Conservation (phyloP, 2,797 vertebrate genomes). For the Limosa lapponica region DNA sequence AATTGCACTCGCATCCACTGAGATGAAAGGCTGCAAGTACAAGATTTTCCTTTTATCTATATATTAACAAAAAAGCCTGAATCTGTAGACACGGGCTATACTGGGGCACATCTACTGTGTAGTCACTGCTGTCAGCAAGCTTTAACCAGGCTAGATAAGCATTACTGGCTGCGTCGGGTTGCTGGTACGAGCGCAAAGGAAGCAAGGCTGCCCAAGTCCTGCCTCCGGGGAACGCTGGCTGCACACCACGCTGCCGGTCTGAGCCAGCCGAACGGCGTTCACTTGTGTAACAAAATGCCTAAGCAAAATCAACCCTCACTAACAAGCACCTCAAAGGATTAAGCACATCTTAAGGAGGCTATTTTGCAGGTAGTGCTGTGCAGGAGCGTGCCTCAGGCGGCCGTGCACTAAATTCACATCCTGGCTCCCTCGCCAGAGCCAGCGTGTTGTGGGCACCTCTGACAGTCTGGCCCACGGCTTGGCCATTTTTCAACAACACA, state of each 20-base stretch:
- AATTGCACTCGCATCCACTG: slow-evolving; percentile 37
- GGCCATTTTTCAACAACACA: background rate
- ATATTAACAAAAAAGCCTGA: slow-evolving; percentile 50
- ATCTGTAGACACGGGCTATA: slow-evolving; percentile 19
- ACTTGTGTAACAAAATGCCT: slow-evolving; percentile 7
- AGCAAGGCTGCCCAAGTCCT: background rate
- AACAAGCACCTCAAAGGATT: slow-evolving; percentile 47
- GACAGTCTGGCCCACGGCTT: background rate
- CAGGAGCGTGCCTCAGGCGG: background rate
- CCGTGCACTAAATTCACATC: background rate
- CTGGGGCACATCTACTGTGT: background rate
- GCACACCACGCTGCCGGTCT: background rate
- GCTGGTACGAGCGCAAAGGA: background rate
- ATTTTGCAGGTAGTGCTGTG: background rate
- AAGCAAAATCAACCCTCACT: slow-evolving; percentile 13
- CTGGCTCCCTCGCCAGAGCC: background rate
- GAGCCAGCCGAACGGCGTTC: background rate
- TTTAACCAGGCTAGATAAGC: slow-evolving; percentile 14
- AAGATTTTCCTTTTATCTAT: slow-evolving; percentile 65
- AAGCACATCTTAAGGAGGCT: background rate
- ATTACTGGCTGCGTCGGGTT: background rate
- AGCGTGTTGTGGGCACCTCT: background rate
- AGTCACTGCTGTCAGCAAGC: slow-evolving; percentile 27
- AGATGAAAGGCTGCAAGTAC: slow-evolving; percentile 58
- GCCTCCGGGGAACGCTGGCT: background rate